These are phyloP conservation scores for Branchipolynoe longqiensis DNA, from an alignment of 2,888 invertebrate species.

Conservation along the genomic window DNA sequence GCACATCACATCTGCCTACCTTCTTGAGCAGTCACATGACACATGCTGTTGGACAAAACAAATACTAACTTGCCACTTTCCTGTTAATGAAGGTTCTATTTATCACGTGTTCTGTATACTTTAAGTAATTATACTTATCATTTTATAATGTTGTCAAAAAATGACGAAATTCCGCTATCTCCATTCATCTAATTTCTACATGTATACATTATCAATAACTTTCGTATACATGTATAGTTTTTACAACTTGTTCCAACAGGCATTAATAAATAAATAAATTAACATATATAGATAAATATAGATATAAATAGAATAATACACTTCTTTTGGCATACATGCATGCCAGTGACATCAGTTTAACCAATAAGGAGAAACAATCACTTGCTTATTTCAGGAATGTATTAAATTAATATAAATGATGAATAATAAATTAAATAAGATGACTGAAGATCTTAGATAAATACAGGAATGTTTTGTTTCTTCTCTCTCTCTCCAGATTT, in stretches of 20 bases:
- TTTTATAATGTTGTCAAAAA: neutral
- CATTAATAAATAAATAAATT: slow-evolving; percentile 23
- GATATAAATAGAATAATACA: neutral
- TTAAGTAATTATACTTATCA: neutral
- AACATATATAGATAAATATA: slow-evolving; percentile 22
- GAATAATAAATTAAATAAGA: slow-evolving; percentile 5
- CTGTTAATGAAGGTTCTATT: neutral
- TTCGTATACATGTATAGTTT: slow-evolving; percentile 20
- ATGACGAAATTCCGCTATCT: neutral
- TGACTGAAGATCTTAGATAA: slow-evolving; percentile 2
- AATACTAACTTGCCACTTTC: slow-evolving; percentile 11
- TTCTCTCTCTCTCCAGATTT: no score
- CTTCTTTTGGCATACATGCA: neutral
- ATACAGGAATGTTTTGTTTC: no score
- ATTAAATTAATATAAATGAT: neutral
- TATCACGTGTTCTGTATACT: slow-evolving; percentile 3
- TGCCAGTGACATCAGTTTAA: neutral
- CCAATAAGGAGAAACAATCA: neutral
- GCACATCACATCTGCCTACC: slow-evolving; percentile 56
- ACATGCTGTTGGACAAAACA: slow-evolving; percentile 47
- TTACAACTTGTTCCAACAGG: neutral
- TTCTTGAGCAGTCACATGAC: slow-evolving; percentile 53
- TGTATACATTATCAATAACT: slow-evolving; percentile 26
- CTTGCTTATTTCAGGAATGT: neutral
- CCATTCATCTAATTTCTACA: neutral